Percentiles rank a stretch among this genome's conserved stretches.
phyloP scores from a whole-genome alignment of 2,797 vertebrate species.

The Rhabdophis nuchalis region DNA sequence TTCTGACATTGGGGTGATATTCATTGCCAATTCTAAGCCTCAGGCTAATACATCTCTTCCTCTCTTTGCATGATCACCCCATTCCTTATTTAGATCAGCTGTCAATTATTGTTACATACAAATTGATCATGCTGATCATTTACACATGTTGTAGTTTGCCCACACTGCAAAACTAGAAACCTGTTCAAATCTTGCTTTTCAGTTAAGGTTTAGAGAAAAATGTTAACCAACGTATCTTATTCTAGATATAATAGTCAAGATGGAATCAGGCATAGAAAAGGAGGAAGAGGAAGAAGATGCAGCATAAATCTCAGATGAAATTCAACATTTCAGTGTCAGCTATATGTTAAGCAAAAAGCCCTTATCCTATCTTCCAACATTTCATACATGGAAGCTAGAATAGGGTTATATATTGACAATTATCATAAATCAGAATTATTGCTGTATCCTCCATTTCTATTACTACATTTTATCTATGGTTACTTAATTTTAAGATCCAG shows the following conservation, averaged over 20 bases:
- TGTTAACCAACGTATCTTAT: not conserved
- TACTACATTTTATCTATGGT: not conserved
- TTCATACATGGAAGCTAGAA: not conserved
- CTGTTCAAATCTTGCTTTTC: not conserved
- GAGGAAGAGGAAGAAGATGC: not conserved
- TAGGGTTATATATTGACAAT: not conserved
- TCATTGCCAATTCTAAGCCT: not conserved
- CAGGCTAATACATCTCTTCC: not conserved
- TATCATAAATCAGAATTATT: not conserved
- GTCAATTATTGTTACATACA: not conserved
- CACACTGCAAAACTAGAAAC: not conserved
- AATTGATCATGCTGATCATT: not conserved
- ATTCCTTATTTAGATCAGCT: not conserved
- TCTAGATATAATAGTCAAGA: not conserved
- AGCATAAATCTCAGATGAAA: not conserved
- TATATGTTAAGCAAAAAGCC: not conserved
- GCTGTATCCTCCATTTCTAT: not conserved
- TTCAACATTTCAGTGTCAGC: not conserved
- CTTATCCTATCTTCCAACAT: not conserved
- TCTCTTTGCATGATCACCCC: not conserved
- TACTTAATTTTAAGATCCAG: not conserved
- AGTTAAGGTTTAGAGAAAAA: not conserved
- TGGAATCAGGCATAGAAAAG: not conserved
- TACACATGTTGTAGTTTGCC: not conserved
- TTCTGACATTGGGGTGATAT: not conserved